These are phyloP conservation scores for Semotilus atromaculatus DNA, from an alignment of 2,797 vertebrate genomes.

Conservation along the genomic window DNA sequence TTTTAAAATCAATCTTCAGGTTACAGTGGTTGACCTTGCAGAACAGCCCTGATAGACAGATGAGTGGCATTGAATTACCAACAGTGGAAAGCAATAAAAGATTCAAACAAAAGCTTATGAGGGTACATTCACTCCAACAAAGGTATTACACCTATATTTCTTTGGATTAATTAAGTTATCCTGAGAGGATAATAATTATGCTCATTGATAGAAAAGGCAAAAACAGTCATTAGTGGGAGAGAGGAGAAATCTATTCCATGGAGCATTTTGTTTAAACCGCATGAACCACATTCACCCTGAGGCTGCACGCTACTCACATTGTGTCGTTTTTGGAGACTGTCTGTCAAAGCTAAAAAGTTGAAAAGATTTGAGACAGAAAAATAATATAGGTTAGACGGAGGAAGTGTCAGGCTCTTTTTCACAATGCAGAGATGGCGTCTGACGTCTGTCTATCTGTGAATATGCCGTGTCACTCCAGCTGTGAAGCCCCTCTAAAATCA, in stretches of 20 bases:
- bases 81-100: constrained; percentile 12
- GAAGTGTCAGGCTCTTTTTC: not conserved
- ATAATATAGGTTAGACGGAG: constrained; percentile 4
- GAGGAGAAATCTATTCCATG: constrained; percentile 53
- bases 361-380: not conserved
- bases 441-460: constrained; percentile 22
- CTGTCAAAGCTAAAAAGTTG: not conserved
- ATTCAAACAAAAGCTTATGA: not conserved
- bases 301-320: not conserved
- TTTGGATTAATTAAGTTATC: constrained; percentile 64
- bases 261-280: constrained; percentile 59
- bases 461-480: constrained; percentile 7
- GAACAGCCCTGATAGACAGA: constrained; percentile 8
- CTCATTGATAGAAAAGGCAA: constrained; percentile 60
- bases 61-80: not conserved
- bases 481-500: constrained; percentile 35
- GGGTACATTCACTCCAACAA: constrained; percentile 22
- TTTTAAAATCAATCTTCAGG: constrained; percentile 35
- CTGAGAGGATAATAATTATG: constrained; percentile 65
- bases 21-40: constrained; percentile 2
- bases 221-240: constrained; percentile 66
- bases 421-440: constrained; percentile 1
- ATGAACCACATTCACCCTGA: constrained; percentile 19
- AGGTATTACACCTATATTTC: constrained; percentile 50
- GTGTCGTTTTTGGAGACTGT: constrained; percentile 19